Evolutionary conservation across 1,140 invertebrate genomes (phyloP).

Genomic region (Drosophila cardini): DNA sequence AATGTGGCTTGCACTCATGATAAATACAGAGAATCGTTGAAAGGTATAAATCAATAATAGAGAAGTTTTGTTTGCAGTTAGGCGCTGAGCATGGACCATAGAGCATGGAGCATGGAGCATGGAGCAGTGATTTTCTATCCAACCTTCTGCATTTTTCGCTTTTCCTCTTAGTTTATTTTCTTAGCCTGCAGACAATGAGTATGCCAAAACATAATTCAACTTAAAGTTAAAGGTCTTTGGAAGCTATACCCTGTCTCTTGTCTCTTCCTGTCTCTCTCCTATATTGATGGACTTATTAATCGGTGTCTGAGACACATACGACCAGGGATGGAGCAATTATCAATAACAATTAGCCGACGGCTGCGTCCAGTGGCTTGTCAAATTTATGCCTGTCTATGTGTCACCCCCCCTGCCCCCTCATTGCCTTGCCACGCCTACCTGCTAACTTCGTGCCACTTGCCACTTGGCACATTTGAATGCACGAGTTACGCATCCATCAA

Average conservation of each 20-base stretch:
- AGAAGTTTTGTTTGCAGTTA: constrained; percentile 82
- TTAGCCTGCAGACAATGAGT: constrained; percentile 76
- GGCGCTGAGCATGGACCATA: constrained; percentile 57
- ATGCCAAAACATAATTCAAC: constrained; percentile 79
- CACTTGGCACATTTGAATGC: constrained; percentile 69
- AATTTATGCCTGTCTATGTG: constrained; percentile 42
- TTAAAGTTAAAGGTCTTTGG: constrained; percentile 56
- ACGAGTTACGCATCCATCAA: constrained; percentile 82
- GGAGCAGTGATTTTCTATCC: constrained; percentile 63
- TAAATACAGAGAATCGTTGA: constrained; percentile 84
- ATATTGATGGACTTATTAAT: constrained; percentile 79
- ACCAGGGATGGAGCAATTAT: constrained; percentile 70
- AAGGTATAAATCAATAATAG: constrained; percentile 84
- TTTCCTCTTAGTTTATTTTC: too few relatives aligned
- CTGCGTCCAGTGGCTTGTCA: constrained; percentile 61
- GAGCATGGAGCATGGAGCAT: too few relatives aligned
- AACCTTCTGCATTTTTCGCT: too few relatives aligned
- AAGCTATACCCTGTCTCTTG: constrained; percentile 29
- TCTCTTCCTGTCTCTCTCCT: background rate
- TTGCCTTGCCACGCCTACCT: background rate
- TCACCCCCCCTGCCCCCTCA: constrained; percentile 7
- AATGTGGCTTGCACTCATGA: constrained; percentile 84
- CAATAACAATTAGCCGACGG: constrained; percentile 80
- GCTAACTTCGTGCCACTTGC: constrained; percentile 1
- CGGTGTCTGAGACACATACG: constrained; percentile 27